Evolutionary conservation across 1,140 invertebrate species (phyloP).

Genomic region (Cotesia chilonis): DNA sequence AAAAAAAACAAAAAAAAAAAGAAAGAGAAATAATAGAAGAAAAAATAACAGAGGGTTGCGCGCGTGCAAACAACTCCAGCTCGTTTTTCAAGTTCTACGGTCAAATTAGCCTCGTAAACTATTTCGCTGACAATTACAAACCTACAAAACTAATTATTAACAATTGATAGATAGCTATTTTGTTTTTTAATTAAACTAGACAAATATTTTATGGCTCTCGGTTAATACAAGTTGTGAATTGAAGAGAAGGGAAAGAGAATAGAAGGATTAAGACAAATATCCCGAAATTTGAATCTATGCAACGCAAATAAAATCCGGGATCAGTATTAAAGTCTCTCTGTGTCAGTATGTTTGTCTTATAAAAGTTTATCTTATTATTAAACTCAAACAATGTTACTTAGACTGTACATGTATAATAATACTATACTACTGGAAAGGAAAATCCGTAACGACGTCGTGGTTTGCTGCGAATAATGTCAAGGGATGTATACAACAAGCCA

Average conservation of each 20-base stretch:
- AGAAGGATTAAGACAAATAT: too few relatives aligned
- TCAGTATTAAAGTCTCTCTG: too few relatives aligned
- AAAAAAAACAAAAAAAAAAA: neutral
- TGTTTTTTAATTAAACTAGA: too few relatives aligned
- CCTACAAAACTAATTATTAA: neutral
- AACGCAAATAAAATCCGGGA: too few relatives aligned
- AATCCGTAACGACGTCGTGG: neutral
- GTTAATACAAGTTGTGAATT: too few relatives aligned
- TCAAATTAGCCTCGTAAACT: constrained; percentile 51
- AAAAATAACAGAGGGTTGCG: constrained; percentile 5
- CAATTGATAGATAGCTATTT: neutral
- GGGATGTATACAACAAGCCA: neutral
- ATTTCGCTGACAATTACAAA: constrained; percentile 32
- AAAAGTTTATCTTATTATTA: neutral
- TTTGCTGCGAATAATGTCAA: constrained; percentile 8
- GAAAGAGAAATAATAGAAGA: neutral
- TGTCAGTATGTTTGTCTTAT: neutral
- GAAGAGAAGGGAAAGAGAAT: too few relatives aligned
- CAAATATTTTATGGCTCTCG: too few relatives aligned
- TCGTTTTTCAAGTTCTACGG: constrained; percentile 47
- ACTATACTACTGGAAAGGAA: neutral
- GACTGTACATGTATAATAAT: neutral
- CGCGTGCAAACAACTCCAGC: constrained; percentile 21
- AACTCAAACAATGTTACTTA: neutral
- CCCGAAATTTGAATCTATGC: too few relatives aligned